Base-by-base conservation (phyloP, 2,888 invertebrate genomes). In the Cylindroiulus punctatus region DNA sequence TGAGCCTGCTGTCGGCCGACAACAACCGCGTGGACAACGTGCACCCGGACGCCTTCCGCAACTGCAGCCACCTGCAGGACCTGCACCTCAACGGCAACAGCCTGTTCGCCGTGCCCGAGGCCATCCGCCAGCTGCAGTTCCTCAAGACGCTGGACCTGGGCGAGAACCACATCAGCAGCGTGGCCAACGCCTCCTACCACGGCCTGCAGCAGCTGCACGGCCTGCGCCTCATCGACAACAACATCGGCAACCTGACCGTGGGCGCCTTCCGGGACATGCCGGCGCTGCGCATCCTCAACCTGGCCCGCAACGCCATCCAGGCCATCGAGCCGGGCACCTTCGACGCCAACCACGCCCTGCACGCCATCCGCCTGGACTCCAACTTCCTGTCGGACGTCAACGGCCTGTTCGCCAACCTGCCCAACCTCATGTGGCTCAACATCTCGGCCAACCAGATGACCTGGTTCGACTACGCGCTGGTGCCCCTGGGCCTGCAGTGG, bases 11-110 rank as follows among this genome's bases (percentile, higher is more conserved):
- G 87, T 96, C 96, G 84, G 92, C 97, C 90, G 96, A 97, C 91
- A 96, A 96, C 91, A 97, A 97, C 91, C 93, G 94, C 86, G 92
- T 97, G 88, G 94, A 95, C 90, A 94, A 94, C 89, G 94, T 97
- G 87, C 96, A 97, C 91, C 94, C 95, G 83, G 96, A 96, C 90
- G 96, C 97, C 87, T 97, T 97, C 90, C 93, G 95, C 89, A 97
- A 97, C 92, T 97, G 97, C 90, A 96, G 96, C 89, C 95, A 96
- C 88, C 92, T 97, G 90, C 95, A 96, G 92, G 97, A 97, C 92
- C 93, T 98, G 89, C 96, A 97, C 92, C 93, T 97, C 90, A 96
- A 96, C 91, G 96, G 95, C 87, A 97, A 97, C 92, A 94, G 94
- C 90, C 92, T 97, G 89, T 94, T 94, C 90, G 93, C 93, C 89